Evolutionary conservation across 1,140 invertebrate species (phyloP).

Genomic region (Dendrolimus kikuchii): DNA sequence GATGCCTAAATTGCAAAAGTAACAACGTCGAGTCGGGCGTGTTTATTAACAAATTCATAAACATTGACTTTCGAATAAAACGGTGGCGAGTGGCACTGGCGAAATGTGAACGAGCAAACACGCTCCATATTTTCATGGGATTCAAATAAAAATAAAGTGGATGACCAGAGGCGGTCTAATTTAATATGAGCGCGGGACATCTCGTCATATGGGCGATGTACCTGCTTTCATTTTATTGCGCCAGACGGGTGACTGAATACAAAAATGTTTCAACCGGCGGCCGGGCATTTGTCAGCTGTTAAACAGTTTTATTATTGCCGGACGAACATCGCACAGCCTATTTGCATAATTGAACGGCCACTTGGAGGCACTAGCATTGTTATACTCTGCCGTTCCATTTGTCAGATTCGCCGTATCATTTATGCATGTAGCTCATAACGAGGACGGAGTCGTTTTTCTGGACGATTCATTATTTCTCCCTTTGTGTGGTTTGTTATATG

Average conservation of each 20-base stretch:
- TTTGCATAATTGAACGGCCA: conserved; percentile 72
- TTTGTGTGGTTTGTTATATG: conserved; percentile 55
- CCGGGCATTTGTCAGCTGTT: conserved; percentile 60
- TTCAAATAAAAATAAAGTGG: conserved; percentile 68
- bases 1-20: conserved; percentile 39
- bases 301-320: conserved; percentile 69
- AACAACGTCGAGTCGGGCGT: conserved; percentile 30
- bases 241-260: conserved; percentile 44
- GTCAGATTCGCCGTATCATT: conserved; percentile 70
- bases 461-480: conserved; percentile 64
- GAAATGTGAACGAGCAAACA: conserved; percentile 52
- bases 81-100: conserved; percentile 29
- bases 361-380: conserved; percentile 68
- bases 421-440: conserved; percentile 68
- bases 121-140: conserved; percentile 65
- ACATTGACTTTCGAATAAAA: conserved; percentile 57
- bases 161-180: conserved; percentile 60
- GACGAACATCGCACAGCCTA: conserved; percentile 58
- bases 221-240: conserved; percentile 57
- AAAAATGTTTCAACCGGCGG: conserved; percentile 40
- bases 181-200: conserved; percentile 61
- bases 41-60: conserved; percentile 68
- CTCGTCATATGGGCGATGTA: conserved; percentile 49
- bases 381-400: conserved; percentile 69
- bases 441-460: conserved; percentile 60